A percentile compares a stretch with the other conserved stretches of the same genome.
These are phyloP conservation scores for Phyto melanocephala DNA, from an alignment of 2,888 invertebrate genomes.

Conservation along the genomic window DNA sequence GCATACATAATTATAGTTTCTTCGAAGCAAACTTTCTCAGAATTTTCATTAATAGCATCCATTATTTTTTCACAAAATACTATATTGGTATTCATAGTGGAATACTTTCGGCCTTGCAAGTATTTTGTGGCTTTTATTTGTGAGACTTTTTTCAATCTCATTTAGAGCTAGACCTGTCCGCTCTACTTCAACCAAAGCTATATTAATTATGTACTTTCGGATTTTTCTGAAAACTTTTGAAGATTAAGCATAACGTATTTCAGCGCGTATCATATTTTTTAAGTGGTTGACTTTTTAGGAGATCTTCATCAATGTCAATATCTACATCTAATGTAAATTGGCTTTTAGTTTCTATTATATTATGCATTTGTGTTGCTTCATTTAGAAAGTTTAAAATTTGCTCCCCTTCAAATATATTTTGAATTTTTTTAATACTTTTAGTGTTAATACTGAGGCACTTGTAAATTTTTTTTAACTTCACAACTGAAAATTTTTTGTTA, in stretches of 20 bases:
- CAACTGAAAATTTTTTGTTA: background rate
- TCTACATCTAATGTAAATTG: background rate
- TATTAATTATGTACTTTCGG: constrained; percentile 5
- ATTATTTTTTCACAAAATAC: background rate
- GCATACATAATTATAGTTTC: background rate
- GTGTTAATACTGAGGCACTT: background rate
- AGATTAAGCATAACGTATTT: background rate
- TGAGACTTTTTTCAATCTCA: background rate
- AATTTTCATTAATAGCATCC: background rate
- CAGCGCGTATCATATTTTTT: constrained; percentile 20
- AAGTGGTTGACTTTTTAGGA: background rate
- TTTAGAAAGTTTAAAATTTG: background rate
- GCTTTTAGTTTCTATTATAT: background rate
- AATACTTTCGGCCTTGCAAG: constrained; percentile 12
- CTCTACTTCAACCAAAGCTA: constrained; percentile 2
- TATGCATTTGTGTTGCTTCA: background rate
- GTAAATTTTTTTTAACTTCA: constrained; percentile 9
- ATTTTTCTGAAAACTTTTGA: constrained; percentile 1
- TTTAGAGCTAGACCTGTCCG: background rate
- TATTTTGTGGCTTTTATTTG: background rate
- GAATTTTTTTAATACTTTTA: background rate
- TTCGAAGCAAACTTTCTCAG: background rate
- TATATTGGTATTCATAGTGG: constrained; percentile 2
- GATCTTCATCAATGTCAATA: background rate
- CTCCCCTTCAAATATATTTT: background rate